phyloP scores from a whole-genome alignment of 2,113 vertebrate species.

The Myrmecophaga tridactyla region DNA sequence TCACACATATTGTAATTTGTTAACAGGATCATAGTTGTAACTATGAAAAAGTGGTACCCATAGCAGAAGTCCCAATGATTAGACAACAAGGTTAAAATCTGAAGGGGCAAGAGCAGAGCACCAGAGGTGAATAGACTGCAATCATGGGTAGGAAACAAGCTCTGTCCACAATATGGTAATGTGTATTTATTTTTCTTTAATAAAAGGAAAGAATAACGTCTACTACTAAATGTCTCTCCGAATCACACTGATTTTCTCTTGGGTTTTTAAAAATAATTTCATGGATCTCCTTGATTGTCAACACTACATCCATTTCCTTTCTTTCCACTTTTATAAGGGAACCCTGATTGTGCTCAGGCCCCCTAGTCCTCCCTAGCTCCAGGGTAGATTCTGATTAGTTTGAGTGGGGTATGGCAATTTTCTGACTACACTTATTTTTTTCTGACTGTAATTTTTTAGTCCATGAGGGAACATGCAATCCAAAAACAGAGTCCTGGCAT shows the following conservation, averaged over 20 bases:
- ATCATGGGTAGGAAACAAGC: neutral
- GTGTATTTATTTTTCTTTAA: neutral
- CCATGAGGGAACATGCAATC: neutral
- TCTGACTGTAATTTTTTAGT: neutral
- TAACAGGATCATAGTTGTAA: neutral
- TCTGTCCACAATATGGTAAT: neutral
- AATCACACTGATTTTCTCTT: neutral
- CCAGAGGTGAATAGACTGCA: neutral
- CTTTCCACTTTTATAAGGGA: neutral
- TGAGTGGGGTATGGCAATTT: neutral
- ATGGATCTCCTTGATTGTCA: neutral
- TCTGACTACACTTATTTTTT: neutral
- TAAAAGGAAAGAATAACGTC: neutral
- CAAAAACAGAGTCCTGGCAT: neutral
- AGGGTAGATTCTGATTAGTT: neutral
- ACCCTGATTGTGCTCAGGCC: neutral
- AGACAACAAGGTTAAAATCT: neutral
- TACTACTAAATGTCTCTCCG: neutral
- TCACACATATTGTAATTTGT: neutral
- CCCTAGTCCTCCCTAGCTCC: neutral
- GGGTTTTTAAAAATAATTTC: neutral
- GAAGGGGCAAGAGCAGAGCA: neutral
- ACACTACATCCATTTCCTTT: neutral
- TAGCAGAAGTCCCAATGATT: neutral
- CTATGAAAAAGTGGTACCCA: neutral